Base-by-base conservation (phyloP, 2,888 invertebrate genomes). In the Microchrysa polita region DNA sequence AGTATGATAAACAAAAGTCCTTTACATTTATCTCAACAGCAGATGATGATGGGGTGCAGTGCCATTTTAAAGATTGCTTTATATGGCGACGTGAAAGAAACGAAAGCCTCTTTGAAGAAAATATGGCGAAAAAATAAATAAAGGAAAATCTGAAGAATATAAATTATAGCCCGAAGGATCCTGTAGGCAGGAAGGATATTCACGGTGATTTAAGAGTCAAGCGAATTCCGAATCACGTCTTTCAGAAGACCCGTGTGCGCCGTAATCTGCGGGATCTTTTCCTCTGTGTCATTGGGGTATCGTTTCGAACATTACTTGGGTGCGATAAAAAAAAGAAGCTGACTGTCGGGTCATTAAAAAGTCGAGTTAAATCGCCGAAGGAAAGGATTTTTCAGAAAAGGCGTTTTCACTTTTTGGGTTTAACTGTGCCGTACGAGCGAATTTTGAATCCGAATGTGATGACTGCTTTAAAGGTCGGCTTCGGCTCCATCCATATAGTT, bases 1-100 rank as follows among this genome's bases (percentile, higher is more conserved):
- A 74, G 72, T 72, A 74, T 74, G 72, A 72, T 74, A 74, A 74
- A 74, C 72, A 74, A 74, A 74, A 60, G 72, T 69, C 57, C 69
- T 69, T 69, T 69, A 42, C 57, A 55, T 55, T n/a, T 69, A 65
- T 65, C 65, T 65, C 65, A 48, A 12, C 0, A 22, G 44, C 44
- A 22, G 48, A 18, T 48, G 42, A 65, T 65, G 65, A 65, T 65
- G 65, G 65, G 44, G 44, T 40, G 42, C 69, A 40, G 12, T 67
- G 23, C 48, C 67, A 53, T 23, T 53, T 48, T 67, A 18, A 9
- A 16, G 48, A 9, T 53, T 22, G 52, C n/a, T 16, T 23, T 16
- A 12, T 14, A 40, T n/a, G n/a, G 34, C 2, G 40, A 65, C 16
- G 52, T 48, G 18, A 14, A 65, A 52, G 42, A 44, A 48, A 16